phyloP scores from a whole-genome alignment of 1,140 invertebrate genomes.

The Papilio helenus region DNA sequence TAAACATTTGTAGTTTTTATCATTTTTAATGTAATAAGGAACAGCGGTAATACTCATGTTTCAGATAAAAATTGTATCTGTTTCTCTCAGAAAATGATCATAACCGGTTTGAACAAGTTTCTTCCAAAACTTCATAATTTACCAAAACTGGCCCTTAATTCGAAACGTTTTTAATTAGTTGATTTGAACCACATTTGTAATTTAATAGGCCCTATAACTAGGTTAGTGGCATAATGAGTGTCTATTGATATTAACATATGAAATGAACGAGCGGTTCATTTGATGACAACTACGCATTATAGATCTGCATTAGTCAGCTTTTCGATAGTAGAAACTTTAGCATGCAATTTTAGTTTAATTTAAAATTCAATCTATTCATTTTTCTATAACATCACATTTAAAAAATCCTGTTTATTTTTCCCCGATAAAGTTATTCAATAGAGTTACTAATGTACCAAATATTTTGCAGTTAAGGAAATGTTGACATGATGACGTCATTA shows the following conservation, averaged over 20 bases:
- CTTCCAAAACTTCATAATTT: neutral
- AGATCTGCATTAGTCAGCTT: too few relatives aligned
- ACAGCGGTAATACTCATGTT: too few relatives aligned
- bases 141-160: neutral
- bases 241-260: constrained; percentile 1
- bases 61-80: neutral
- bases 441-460: too few relatives aligned
- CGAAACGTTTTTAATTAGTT: neutral
- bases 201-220: neutral
- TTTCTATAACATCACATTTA: too few relatives aligned
- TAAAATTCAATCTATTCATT: too few relatives aligned
- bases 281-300: neutral
- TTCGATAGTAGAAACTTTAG: too few relatives aligned
- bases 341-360: too few relatives aligned
- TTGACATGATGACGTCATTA: neutral
- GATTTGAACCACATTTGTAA: neutral
- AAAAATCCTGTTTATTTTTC: too few relatives aligned
- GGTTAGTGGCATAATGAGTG: neutral
- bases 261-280: constrained; percentile 5
- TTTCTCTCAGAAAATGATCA: too few relatives aligned
- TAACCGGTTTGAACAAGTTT: neutral
- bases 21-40: too few relatives aligned
- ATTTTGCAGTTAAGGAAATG: neutral
- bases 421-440: too few relatives aligned
- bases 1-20: too few relatives aligned